Conservation (phyloP, 1,140 invertebrate genomes). For the Bombus confusus region DNA sequence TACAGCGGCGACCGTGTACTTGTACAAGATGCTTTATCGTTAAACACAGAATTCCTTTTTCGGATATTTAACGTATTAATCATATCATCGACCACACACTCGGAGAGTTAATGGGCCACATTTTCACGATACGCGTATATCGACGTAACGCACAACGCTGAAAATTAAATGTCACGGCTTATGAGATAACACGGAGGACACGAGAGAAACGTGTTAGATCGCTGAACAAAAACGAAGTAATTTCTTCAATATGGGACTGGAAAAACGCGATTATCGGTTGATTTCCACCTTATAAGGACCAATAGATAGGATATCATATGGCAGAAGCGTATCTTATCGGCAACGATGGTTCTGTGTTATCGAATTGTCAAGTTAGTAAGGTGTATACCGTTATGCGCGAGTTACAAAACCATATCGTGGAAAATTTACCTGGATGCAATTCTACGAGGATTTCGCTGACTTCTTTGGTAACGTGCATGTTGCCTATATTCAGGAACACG, state of each 20-base stretch:
- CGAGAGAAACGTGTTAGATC: background rate
- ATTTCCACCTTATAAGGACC: conserved; percentile 41
- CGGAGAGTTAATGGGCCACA: too few species aligned
- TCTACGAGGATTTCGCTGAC: background rate
- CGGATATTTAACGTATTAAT: too few species aligned
- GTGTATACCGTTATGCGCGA: background rate
- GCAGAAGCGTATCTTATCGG: conserved; percentile 57
- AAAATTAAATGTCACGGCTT: background rate
- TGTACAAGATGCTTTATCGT: too few species aligned
- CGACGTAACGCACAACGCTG: too few species aligned
- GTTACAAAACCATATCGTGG: background rate
- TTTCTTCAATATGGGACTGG: background rate
- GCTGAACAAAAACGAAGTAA: background rate
- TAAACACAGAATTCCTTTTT: too few species aligned
- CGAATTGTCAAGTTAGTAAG: conserved; percentile 37
- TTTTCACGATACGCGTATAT: too few species aligned
- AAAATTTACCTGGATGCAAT: background rate
- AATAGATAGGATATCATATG: conserved; percentile 31
- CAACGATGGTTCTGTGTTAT: conserved; percentile 47
- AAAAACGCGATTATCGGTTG: background rate
- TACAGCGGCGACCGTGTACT: too few species aligned
- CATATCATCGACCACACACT: too few species aligned
- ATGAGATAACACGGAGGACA: background rate
- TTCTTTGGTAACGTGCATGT: conserved; percentile 38
- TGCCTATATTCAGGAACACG: background rate